These are phyloP conservation scores for Calameuta pallipes DNA, from an alignment of 2,888 invertebrate genomes.

Conservation along the genomic window DNA sequence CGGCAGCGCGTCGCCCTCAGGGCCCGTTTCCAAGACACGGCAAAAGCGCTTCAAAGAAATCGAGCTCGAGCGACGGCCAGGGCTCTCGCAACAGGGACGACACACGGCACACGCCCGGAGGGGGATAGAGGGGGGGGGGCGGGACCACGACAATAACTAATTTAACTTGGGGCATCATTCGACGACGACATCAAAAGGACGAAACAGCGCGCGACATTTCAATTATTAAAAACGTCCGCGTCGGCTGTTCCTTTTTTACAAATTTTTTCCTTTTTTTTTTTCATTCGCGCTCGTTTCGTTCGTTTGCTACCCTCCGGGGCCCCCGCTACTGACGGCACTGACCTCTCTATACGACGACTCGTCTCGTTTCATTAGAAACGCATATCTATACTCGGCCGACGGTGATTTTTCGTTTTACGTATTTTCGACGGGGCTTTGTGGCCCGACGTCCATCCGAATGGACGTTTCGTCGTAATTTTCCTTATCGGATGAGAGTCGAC, in stretches of 20 bases:
- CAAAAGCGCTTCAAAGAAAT: constrained; percentile 28
- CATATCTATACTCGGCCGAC: background rate
- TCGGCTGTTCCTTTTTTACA: background rate
- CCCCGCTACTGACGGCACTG: background rate
- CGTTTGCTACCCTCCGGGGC: background rate
- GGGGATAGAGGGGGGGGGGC: background rate
- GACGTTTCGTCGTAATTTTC: background rate
- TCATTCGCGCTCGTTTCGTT: background rate
- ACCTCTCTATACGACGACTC: background rate
- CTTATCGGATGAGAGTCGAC: background rate
- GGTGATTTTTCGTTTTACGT: background rate
- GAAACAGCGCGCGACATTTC: constrained; percentile 40
- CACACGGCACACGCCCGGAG: constrained; percentile 5
- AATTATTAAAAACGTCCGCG: constrained; percentile 27
- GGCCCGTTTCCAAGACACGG: background rate
- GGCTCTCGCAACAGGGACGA: constrained; percentile 6
- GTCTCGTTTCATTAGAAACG: background rate
- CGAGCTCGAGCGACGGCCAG: constrained; percentile 20
- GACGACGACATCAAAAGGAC: constrained; percentile 36
- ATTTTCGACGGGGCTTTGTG: background rate
- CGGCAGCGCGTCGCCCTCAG: constrained; percentile 15
- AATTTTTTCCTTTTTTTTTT: background rate
- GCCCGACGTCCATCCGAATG: background rate
- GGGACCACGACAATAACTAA: constrained; percentile 45
- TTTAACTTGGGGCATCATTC: constrained; percentile 29